A percentile compares a stretch with the other conserved stretches of the same genome.
Evolutionary conservation across 2,113 vertebrate species (phyloP).

Genomic region (Nesoenas mayeri): DNA sequence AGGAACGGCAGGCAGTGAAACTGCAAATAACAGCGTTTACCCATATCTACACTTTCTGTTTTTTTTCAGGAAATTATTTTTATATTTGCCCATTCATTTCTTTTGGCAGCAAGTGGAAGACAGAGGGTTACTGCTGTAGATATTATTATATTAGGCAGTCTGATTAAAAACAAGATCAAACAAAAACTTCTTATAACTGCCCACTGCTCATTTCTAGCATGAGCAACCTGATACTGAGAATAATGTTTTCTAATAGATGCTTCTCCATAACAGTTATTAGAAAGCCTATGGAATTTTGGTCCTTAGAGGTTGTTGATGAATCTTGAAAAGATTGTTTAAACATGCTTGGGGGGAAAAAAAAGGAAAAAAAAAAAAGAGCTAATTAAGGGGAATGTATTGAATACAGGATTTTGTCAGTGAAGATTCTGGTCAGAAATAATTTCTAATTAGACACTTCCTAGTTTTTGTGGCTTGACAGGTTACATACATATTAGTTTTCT

Average conservation of each 20-base stretch:
- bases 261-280: neutral
- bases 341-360: rapidly evolving
- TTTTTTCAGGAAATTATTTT: neutral
- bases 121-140: neutral
- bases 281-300: neutral
- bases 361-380: neutral
- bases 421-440: neutral
- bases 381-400: neutral
- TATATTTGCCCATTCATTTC: neutral
- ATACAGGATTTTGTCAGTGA: neutral
- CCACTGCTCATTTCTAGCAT: neutral
- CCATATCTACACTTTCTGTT: neutral
- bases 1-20: neutral
- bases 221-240: neutral
- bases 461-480: neutral
- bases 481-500: neutral
- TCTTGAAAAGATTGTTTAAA: neutral
- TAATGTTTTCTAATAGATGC: neutral
- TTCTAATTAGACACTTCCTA: neutral
- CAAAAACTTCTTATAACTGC: neutral
- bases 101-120: neutral
- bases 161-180: neutral
- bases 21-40: neutral
- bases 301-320: neutral
- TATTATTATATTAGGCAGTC: neutral